Conservation (phyloP, 92 coral and sea anemone genomes). For the Bergia sp. region DNA sequence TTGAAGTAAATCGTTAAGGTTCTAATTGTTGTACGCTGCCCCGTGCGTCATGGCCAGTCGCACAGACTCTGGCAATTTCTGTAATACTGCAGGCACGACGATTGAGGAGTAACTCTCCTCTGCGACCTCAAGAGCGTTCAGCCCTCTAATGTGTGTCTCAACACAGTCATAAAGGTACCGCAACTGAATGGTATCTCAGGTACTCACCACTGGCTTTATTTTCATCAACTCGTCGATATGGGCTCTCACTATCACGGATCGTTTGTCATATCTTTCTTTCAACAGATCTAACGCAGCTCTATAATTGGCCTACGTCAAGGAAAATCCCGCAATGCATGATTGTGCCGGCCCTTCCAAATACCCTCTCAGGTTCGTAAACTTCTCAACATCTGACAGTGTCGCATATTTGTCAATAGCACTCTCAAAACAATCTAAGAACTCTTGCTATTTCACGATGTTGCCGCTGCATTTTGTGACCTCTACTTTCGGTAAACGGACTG, state of each 20-base stretch:
- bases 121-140: slow-evolving; percentile 26
- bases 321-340: slow-evolving; percentile 52
- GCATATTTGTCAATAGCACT: slow-evolving; percentile 49
- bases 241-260: slow-evolving; percentile 38
- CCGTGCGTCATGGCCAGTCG: slow-evolving; percentile 56
- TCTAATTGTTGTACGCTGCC: slow-evolving; percentile 26
- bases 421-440: slow-evolving; percentile 49
- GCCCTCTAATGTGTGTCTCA: slow-evolving; percentile 36
- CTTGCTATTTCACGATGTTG: slow-evolving; percentile 51
- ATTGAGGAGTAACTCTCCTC: slow-evolving; percentile 48
- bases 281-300: slow-evolving; percentile 36
- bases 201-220: slow-evolving; percentile 13
- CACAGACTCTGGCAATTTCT: slow-evolving; percentile 36
- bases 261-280: slow-evolving; percentile 43
- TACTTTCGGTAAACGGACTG: slow-evolving; percentile 50
- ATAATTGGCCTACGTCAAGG: slow-evolving; percentile 53
- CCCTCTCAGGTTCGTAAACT: slow-evolving; percentile 49
- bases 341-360: slow-evolving; percentile 53
- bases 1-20: slow-evolving; percentile 34
- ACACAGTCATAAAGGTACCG: not conserved
- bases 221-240: slow-evolving; percentile 53
- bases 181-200: not conserved
- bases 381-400: slow-evolving; percentile 44
- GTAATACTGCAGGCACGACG: slow-evolving; percentile 39
- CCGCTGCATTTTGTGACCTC: slow-evolving; percentile 48